Evolutionary conservation across 2,888 invertebrate genomes (phyloP).

Genomic region (Anarsia innoxiella): DNA sequence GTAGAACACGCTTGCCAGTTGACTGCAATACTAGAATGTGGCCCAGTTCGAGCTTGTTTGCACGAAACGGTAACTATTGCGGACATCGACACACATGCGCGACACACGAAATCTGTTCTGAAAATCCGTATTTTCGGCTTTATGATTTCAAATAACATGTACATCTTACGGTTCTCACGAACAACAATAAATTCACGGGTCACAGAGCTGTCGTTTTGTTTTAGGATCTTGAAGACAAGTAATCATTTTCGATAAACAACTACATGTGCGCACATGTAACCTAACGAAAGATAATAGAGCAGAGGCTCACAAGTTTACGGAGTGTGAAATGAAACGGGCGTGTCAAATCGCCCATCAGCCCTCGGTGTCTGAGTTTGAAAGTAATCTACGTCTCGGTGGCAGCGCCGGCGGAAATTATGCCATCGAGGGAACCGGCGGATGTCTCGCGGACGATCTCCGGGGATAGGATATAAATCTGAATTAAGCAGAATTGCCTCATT

Average conservation of each 20-base stretch:
- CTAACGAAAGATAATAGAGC: not conserved
- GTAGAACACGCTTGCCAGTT: conserved; percentile 23
- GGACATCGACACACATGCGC: conserved; percentile 33
- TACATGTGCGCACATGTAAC: too few relatives aligned
- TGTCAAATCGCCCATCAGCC: conserved; percentile 25
- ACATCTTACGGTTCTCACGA: too few relatives aligned
- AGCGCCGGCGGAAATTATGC: conserved; percentile 49
- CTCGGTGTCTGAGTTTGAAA: conserved; percentile 18
- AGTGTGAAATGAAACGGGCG: conserved; percentile 27
- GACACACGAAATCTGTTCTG: conserved; percentile 7
- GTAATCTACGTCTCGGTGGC: conserved; percentile 12
- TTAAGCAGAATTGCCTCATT: conserved; percentile 13
- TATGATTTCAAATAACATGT: too few relatives aligned
- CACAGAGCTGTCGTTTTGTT: too few relatives aligned
- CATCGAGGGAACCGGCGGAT: conserved; percentile 45
- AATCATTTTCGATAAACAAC: too few relatives aligned
- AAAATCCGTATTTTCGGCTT: conserved; percentile 12
- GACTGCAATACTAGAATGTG: conserved; percentile 29
- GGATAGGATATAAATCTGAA: conserved; percentile 22
- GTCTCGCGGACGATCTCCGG: conserved; percentile 34
- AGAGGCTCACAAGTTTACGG: conserved; percentile 13
- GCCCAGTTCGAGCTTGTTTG: conserved; percentile 45
- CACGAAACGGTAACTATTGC: conserved; percentile 46
- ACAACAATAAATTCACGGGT: too few relatives aligned
- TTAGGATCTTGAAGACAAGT: too few relatives aligned